Conservation (phyloP, 2,113 vertebrate species). For the Merops nubicus region DNA sequence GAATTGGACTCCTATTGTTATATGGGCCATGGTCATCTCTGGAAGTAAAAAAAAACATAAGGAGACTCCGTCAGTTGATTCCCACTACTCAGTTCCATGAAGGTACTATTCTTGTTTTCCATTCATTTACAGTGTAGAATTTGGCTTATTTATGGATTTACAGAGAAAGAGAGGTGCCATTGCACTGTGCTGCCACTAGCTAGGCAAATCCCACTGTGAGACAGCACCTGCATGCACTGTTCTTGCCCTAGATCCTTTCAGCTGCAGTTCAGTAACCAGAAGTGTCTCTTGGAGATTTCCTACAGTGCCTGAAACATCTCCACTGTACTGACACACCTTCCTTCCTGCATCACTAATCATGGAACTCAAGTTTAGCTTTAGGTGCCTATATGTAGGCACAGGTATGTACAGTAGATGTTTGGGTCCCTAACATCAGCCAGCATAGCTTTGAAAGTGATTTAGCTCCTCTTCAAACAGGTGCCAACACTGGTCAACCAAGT, state of each 20-base stretch:
- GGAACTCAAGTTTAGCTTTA: neutral
- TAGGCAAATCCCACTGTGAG: neutral
- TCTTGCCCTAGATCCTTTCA: neutral
- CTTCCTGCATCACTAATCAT: neutral
- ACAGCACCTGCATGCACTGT: neutral
- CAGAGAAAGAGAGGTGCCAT: neutral
- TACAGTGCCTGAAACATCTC: neutral
- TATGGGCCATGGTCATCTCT: neutral
- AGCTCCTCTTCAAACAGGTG: neutral
- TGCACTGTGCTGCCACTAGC: neutral
- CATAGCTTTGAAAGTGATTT: neutral
- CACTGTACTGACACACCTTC: neutral
- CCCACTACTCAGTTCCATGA: neutral
- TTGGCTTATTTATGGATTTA: neutral
- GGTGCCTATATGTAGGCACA: neutral
- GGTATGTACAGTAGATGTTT: neutral
- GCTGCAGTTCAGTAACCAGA: neutral
- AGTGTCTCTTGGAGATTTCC: neutral
- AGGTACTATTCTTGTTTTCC: neutral
- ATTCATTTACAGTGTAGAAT: neutral
- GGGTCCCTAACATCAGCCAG: neutral
- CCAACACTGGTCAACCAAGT: neutral
- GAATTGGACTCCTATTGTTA: neutral
- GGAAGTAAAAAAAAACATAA: neutral
- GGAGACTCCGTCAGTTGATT: neutral